Base-by-base conservation (phyloP, 2,797 vertebrate species). In the Tolypeutes matacus region DNA sequence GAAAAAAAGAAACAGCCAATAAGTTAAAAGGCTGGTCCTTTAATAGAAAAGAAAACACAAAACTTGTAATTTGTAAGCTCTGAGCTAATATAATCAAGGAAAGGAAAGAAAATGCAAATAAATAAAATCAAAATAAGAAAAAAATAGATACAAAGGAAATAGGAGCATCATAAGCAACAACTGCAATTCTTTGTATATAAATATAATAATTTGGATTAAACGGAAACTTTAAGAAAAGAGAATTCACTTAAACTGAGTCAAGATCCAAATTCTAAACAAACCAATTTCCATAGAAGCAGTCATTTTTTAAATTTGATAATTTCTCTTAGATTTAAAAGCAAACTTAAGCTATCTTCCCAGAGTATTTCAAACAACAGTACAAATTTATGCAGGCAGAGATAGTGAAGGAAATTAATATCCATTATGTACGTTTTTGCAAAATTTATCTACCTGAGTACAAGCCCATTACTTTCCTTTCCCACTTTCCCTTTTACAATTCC, bases 41-140 rank as follows among this genome's bases (percentile, higher is more conserved):
- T 51, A 36, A 20, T 23, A 5, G 42, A 8, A 39, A 76, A 49
- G 18, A 56, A 53, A 56, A 53, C 17, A 46, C 46, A 46, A 56
- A 82, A 70, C 2, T 60, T 60, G 72, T 58, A 39, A 78, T 60
- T 23, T 84, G 67, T 34, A 84, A 72, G n/a, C 17, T 69, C 69
- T 27, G 77, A 87, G 29, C 23, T 84, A 65, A 58, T 31, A 78
- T 49, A 15, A 83, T n/a, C 13, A 34, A 83, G n/a, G 31, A 73
- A 87, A 87, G 14, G 25, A 83, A 67, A 58, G 51, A 65, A 77
- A 72, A 82, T 34, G 36, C 4, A 72, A 88, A 60, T 39, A 60
- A 1, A n/a, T 39, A 84, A 65, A 39, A 80, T 62, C 67, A 67
- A 91, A 86, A 36, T 70, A 64, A 89, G 14, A 23, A 34, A 94